Percentiles rank a stretch among this genome's conserved stretches.
Conservation (phyloP, 2,113 vertebrate genomes). For the Nesogale talazaci region DNA sequence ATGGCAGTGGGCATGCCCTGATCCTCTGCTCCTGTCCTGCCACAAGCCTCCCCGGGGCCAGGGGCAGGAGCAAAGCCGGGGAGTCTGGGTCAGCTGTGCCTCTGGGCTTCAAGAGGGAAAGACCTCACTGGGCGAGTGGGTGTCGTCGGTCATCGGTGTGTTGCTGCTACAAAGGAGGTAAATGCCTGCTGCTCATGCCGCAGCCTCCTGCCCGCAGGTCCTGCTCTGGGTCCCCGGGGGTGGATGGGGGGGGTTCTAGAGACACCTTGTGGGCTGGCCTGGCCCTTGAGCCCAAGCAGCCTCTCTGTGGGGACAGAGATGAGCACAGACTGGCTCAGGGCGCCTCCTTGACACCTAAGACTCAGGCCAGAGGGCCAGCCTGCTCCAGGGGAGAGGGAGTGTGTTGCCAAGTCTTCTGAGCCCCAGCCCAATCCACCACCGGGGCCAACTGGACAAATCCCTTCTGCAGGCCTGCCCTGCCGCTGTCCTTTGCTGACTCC, state of each 20-base stretch:
- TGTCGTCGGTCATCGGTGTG: too few species aligned
- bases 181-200: too few species aligned
- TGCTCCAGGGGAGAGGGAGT: conserved; percentile 66
- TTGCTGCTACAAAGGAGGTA: too few species aligned
- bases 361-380: conserved; percentile 37
- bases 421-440: not conserved
- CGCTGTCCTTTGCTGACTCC: too few species aligned
- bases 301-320: accelerated
- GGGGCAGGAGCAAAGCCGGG: not conserved
- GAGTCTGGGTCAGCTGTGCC: not conserved
- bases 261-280: accelerated
- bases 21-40: not conserved
- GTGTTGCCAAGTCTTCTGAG: not conserved
- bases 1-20: accelerated
- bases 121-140: not conserved
- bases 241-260: not conserved
- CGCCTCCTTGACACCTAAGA: too few species aligned
- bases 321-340: not conserved
- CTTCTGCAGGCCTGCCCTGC: too few species aligned
- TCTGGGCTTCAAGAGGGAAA: not conserved
- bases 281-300: accelerated
- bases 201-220: too few species aligned
- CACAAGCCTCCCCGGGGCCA: too few species aligned
- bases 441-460: accelerated
- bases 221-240: accelerated